Percentiles rank a stretch among this genome's conserved stretches.
These are phyloP conservation scores for Scaptomyza pallida DNA, from an alignment of 1,140 invertebrate species.

Conservation along the genomic window DNA sequence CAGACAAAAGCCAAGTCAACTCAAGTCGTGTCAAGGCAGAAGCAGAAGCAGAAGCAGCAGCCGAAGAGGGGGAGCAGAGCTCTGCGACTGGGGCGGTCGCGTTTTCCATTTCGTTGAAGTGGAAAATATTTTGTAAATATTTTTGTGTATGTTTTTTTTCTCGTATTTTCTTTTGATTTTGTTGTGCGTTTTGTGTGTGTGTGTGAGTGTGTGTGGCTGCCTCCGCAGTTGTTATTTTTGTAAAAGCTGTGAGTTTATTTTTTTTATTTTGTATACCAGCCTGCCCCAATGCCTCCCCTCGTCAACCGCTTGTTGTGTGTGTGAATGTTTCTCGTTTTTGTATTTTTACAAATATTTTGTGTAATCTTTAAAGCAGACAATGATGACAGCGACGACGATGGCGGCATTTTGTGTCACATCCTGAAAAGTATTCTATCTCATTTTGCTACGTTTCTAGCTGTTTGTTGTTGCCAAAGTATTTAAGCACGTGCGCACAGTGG, in stretches of 20 bases:
- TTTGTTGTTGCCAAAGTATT: constrained; percentile 66
- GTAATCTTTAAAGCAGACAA: constrained; percentile 83
- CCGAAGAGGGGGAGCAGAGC: background rate
- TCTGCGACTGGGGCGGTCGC: constrained; percentile 72
- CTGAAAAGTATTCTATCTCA: constrained; percentile 62
- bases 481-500: constrained; percentile 80
- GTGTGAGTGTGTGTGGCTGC: no score
- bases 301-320: constrained; percentile 62
- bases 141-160: constrained; percentile 63
- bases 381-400: constrained; percentile 79
- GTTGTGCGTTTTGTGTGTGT: constrained; percentile 33
- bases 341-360: constrained; percentile 83
- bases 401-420: constrained; percentile 82
- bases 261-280: constrained; percentile 23
- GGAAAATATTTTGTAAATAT: constrained; percentile 83
- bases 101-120: constrained; percentile 83
- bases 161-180: constrained; percentile 54
- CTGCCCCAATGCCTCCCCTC: background rate
- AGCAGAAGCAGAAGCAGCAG: background rate
- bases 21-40: constrained; percentile 50
- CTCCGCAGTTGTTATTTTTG: constrained; percentile 80
- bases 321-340: no score
- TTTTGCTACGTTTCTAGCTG: constrained; percentile 16
- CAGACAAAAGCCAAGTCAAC: constrained; percentile 81
- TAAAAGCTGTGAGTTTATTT: constrained; percentile 80